Evolutionary conservation across 2,113 vertebrate species (phyloP).

Genomic region (Pseudopodoces humilis): DNA sequence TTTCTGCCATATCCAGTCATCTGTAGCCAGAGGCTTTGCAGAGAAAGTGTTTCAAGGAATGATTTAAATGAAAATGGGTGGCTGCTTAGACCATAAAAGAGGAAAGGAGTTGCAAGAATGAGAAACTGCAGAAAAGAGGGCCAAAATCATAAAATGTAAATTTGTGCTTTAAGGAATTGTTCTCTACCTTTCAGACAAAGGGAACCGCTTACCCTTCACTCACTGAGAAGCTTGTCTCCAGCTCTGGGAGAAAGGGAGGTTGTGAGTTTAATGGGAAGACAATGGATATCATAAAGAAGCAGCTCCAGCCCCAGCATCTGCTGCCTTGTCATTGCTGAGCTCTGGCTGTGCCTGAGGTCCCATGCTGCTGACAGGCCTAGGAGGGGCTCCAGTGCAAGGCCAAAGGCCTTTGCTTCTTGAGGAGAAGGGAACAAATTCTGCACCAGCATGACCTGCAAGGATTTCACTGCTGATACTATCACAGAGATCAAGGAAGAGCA

Average conservation of each 20-base stretch:
- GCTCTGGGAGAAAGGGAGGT: background rate
- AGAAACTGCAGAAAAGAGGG: slow-evolving; percentile 12
- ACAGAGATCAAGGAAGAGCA: background rate
- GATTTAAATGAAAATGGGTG: slow-evolving; percentile 53
- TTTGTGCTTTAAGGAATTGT: background rate
- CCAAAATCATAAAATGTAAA: slow-evolving; percentile 50
- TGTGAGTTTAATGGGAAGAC: background rate
- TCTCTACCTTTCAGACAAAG: background rate
- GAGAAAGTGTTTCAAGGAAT: slow-evolving; percentile 48
- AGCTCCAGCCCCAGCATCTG: background rate
- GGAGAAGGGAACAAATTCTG: background rate
- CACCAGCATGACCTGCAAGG: background rate
- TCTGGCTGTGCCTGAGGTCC: background rate
- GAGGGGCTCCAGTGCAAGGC: background rate
- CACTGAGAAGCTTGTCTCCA: accelerated
- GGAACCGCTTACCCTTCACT: accelerated
- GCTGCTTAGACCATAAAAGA: slow-evolving; percentile 50
- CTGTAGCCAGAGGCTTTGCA: slow-evolving; percentile 50
- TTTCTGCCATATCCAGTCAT: slow-evolving; percentile 53
- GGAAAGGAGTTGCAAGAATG: slow-evolving; percentile 49
- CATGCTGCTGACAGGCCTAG: too few species aligned
- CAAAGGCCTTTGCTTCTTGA: background rate
- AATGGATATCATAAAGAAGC: accelerated
- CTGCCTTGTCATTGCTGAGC: background rate
- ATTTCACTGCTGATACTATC: background rate